Conservation (phyloP, 2,888 invertebrate species). For the Phragmatobia fuliginosa region DNA sequence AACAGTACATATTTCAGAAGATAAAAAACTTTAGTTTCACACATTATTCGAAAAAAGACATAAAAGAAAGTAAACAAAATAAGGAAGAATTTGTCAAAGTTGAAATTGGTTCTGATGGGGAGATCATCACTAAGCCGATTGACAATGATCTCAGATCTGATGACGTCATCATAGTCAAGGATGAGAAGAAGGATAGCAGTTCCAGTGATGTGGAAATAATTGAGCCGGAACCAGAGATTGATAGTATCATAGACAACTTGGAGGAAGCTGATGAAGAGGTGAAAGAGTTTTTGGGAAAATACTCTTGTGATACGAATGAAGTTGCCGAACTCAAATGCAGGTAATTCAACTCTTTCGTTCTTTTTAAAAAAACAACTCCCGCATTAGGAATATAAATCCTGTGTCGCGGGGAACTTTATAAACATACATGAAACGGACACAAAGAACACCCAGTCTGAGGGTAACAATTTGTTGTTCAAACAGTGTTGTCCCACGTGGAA, state of each 20-base stretch:
- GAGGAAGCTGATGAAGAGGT: conserved; percentile 81
- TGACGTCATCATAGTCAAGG: conserved; percentile 65
- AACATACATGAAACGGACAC: too few relatives aligned
- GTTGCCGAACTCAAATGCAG: conserved; percentile 74
- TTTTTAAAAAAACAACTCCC: too few relatives aligned
- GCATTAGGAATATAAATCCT: too few relatives aligned
- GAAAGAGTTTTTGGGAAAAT: conserved; percentile 78
- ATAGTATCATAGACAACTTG: conserved; percentile 76
- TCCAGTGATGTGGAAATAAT: conserved; percentile 79
- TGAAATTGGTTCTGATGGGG: conserved; percentile 79
- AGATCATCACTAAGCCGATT: conserved; percentile 72
- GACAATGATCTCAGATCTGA: conserved; percentile 59
- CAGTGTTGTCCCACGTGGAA: too few relatives aligned
- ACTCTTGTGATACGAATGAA: conserved; percentile 58
- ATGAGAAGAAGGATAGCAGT: conserved; percentile 59
- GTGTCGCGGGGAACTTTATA: too few relatives aligned
- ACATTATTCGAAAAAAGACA: conserved; percentile 45
- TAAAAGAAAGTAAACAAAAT: conserved; percentile 48
- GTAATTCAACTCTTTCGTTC: too few relatives aligned
- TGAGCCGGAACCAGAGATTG: conserved; percentile 71
- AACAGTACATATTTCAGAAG: conserved; percentile 80
- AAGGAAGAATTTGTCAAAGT: conserved; percentile 75
- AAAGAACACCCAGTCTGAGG: too few relatives aligned
- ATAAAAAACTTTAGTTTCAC: conserved; percentile 59
- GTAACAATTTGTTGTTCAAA: too few relatives aligned